Evolutionary conservation across 2,113 vertebrate genomes (phyloP).

Genomic region (Eptesicus fuscus): DNA sequence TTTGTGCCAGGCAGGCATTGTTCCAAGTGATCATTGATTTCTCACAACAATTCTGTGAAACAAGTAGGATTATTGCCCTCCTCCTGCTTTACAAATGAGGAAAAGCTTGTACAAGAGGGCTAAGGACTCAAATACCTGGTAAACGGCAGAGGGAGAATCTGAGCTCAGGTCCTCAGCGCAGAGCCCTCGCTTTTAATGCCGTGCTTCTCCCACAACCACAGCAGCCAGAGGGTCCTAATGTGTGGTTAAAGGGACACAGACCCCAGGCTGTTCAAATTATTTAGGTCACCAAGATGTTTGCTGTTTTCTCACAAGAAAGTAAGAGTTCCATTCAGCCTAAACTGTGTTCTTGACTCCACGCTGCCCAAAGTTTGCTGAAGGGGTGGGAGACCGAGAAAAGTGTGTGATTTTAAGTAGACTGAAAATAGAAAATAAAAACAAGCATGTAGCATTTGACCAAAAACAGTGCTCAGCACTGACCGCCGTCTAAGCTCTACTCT

Average conservation of each 20-base stretch:
- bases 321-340: neutral
- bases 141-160: neutral
- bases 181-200: neutral
- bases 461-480: neutral
- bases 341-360: neutral
- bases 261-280: neutral
- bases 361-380: neutral
- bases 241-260: neutral
- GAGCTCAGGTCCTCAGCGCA: neutral
- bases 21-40: neutral
- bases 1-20: neutral
- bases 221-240: no score
- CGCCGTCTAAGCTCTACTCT: neutral
- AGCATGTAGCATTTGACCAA: neutral
- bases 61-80: neutral
- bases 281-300: neutral
- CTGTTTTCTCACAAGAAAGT: neutral
- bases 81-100: neutral
- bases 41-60: neutral
- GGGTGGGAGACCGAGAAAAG: neutral
- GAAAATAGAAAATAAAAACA: neutral
- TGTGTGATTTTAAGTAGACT: neutral
- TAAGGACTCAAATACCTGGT: neutral
- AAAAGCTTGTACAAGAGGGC: neutral
- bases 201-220: neutral